Percentiles rank a stretch among this genome's conserved stretches.
Evolutionary conservation across 2,888 invertebrate species (phyloP).

Genomic region (Hypsopygia costalis): DNA sequence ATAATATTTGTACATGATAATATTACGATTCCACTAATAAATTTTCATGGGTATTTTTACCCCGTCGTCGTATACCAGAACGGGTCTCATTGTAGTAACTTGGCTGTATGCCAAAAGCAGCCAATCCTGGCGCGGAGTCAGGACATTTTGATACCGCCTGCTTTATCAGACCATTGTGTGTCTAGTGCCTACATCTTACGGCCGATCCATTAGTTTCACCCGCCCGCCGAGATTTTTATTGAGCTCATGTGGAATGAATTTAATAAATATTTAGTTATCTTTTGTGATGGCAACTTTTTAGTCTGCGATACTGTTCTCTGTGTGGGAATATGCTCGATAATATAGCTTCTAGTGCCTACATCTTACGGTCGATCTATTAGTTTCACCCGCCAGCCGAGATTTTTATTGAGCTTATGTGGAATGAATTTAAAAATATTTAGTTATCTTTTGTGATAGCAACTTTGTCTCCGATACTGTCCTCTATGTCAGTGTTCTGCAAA

Average conservation of each 20-base stretch:
- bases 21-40: slow-evolving; percentile 27
- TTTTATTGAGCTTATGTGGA: too few species aligned
- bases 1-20: slow-evolving; percentile 9
- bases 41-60: slow-evolving; percentile 36
- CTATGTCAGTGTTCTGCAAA: too few species aligned
- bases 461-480: too few species aligned
- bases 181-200: neutral
- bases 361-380: too few species aligned
- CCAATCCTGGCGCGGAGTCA: slow-evolving; percentile 60
- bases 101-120: slow-evolving; percentile 62
- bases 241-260: neutral
- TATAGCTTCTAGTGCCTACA: too few species aligned
- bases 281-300: too few species aligned
- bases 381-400: too few species aligned
- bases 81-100: slow-evolving; percentile 39
- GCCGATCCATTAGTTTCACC: slow-evolving; percentile 11
- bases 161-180: slow-evolving; percentile 35
- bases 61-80: slow-evolving; percentile 38
- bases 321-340: too few species aligned
- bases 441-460: too few species aligned
- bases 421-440: too few species aligned
- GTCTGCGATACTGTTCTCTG: too few species aligned
- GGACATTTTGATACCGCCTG: slow-evolving; percentile 57
- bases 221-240: neutral
- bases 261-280: neutral